A percentile compares a stretch with the other conserved stretches of the same genome.
Conservation (phyloP, 2,888 invertebrate species). For the Eurois occulta region DNA sequence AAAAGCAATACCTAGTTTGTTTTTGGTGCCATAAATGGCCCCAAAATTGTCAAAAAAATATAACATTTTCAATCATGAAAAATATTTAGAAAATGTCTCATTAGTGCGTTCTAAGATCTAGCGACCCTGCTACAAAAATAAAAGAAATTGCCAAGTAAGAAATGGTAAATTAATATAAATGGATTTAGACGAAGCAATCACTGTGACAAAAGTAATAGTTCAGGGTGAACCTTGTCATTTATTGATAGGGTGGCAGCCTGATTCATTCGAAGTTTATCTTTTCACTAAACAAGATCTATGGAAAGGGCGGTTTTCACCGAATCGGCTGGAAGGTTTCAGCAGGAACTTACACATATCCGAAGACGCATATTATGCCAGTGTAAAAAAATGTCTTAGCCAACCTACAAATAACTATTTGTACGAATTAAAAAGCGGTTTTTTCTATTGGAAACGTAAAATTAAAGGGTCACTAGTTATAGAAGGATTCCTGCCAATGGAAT, state of each 20-base stretch:
- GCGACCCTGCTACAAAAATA: constrained; percentile 8
- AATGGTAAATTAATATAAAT: constrained; percentile 63
- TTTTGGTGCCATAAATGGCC: constrained; percentile 4
- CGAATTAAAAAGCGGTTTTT: constrained; percentile 82
- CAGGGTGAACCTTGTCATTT: constrained; percentile 74
- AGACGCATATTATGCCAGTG: constrained; percentile 72
- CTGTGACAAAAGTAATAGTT: constrained; percentile 77
- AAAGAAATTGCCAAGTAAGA: constrained; percentile 24
- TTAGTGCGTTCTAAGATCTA: not conserved
- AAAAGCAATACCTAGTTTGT: not conserved
- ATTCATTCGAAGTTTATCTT: constrained; percentile 81
- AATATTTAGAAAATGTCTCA: constrained; percentile 18
- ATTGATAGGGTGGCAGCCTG: constrained; percentile 79
- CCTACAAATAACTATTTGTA: constrained; percentile 76
- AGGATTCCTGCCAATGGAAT: constrained; percentile 82
- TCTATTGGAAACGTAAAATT: constrained; percentile 82
- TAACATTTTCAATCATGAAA: not conserved
- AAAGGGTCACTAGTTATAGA: constrained; percentile 74
- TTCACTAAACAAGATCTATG: constrained; percentile 76
- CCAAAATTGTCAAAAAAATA: constrained; percentile 28
- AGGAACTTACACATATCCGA: constrained; percentile 78
- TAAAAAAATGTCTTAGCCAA: constrained; percentile 76
- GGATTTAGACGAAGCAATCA: constrained; percentile 79
- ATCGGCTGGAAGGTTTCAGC: constrained; percentile 79
- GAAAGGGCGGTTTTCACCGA: constrained; percentile 82